Base-by-base conservation (phyloP, 2,797 vertebrate genomes). In the Podarcis siculus region DNA sequence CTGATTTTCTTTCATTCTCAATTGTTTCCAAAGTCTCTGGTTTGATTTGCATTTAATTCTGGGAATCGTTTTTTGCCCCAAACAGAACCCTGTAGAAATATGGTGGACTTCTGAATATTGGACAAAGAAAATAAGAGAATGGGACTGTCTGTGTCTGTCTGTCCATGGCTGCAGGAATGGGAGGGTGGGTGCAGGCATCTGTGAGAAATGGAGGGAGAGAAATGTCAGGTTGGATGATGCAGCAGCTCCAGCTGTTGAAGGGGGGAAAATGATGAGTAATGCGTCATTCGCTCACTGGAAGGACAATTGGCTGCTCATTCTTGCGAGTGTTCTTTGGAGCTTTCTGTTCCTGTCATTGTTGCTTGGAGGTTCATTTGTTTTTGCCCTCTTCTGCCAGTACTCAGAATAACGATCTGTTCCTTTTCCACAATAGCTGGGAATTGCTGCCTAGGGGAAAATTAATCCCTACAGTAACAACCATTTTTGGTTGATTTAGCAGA, bases 251-350 rank as follows among this genome's bases (percentile, higher is more conserved):
- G 73, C 49, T 86, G 82, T 78, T 58, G 49, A 85, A 49, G 83
- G 58, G 79, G 37, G 88, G 92, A 93, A 55, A 93, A 39, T 88
- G 91, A 82, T 93, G 92, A 94, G 82, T 93, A 90, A 90, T 90
- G 86, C 55, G 15, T 87, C 17, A 5, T 25, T 55, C 3, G 4
- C 25, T 55, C n/a, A 37, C 3, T 30, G 64, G 89, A 89, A 88
- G 39, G 82, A 73, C 32, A n/a, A 78, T 85, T 64, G 58, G 80
- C 37, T 72, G 27, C 79, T 90, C 82, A 25, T 35, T 49, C 84
- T 80, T 3, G 23, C 10, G 66, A 64, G 17, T 37, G 9, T 76
- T 49, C 72, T 79, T 35, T 32, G 30, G 61, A 35, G 27, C 32
- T 25, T 79, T 82, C 45, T 72, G 72, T 69, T 81, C 58, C 71